phyloP scores from a whole-genome alignment of 2,113 vertebrate genomes.

The Takifugu bimaculatus region DNA sequence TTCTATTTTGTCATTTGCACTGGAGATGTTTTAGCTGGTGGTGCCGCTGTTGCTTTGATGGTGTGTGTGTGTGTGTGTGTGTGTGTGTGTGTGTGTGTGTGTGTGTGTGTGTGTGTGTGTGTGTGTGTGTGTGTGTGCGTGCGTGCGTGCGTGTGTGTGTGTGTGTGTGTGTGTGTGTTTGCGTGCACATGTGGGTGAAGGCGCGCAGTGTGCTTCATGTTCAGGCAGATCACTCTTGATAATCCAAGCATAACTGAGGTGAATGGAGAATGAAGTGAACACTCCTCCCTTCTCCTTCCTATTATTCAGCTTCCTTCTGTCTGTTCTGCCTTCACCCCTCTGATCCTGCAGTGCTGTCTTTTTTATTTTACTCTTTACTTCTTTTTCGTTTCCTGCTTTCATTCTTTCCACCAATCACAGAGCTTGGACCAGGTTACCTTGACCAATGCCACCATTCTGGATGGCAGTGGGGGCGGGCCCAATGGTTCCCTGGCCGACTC shows the following conservation, averaged over 20 bases:
- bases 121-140: neutral
- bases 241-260: slow-evolving; percentile 26
- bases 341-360: slow-evolving; percentile 45
- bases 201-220: slow-evolving; percentile 28
- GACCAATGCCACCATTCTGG: slow-evolving; percentile 76
- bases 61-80: neutral
- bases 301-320: slow-evolving; percentile 41
- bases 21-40: slow-evolving; percentile 18
- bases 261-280: slow-evolving; percentile 30
- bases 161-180: neutral
- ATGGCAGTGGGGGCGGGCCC: slow-evolving; percentile 80
- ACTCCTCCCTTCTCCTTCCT: slow-evolving; percentile 6
- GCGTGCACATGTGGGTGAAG: neutral
- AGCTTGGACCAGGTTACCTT: slow-evolving; percentile 82
- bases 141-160: too few species aligned
- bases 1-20: slow-evolving; percentile 3
- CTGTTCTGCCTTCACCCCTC: slow-evolving; percentile 51
- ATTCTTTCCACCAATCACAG: slow-evolving; percentile 78
- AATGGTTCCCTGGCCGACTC: slow-evolving; percentile 85
- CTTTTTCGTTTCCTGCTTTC: slow-evolving; percentile 63
- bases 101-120: neutral
- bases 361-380: slow-evolving; percentile 54
- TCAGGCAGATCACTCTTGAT: slow-evolving; percentile 37
- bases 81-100: neutral
- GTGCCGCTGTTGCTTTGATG: slow-evolving; percentile 2